Base-by-base conservation (phyloP, 2,797 vertebrate genomes). In the Diplodus sargus region DNA sequence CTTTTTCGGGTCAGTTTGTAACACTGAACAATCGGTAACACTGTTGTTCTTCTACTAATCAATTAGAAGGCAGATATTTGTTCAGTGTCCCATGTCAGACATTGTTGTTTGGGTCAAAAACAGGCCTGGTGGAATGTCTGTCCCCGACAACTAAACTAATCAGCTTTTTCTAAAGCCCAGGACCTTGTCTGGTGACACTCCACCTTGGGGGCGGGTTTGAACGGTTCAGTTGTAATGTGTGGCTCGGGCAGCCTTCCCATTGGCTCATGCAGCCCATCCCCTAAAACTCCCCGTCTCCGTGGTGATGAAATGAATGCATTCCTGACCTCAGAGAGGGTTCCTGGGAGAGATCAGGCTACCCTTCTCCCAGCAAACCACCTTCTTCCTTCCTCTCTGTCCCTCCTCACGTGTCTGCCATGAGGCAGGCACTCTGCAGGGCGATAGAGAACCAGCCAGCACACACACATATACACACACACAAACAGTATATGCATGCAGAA, bases 181-280 rank as follows among this genome's bases (percentile, higher is more conserved):
- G 49, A 79, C 56, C 52, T 15, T 65, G 66, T 61, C 74, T 71
- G 28, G 49, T 6, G 20, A 16, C 45, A 70, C 52, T 77, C 34
- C 45, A 53, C 2, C 13, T 13, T 51, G 57, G 57, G 49, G 53
- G 57, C 0, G 34, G 74, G 59, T 72, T 25, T 71, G 49, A 81
- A 10, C 10, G 63, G 70, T 66, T 74, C 42, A 70, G 11, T 67
- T 64, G 39, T 68, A 34, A 74, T 81, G 74, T 76, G 67, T 70
- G 49, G 42, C 79, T 73, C 62, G 81, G 16, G 39, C 78, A 70
- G 78, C 59, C 66, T 8, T 78, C 73, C 85, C 81, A 91, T 93
- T 93, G 92, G 94, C 70, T 83, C n/a, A 77, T 6, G 2, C 5
- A 82, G 79, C 78, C 88, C 86, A 90, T 75, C 89, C 91, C 78